Conservation (phyloP, 1,140 invertebrate species). For the Drosophila paulistorum region DNA sequence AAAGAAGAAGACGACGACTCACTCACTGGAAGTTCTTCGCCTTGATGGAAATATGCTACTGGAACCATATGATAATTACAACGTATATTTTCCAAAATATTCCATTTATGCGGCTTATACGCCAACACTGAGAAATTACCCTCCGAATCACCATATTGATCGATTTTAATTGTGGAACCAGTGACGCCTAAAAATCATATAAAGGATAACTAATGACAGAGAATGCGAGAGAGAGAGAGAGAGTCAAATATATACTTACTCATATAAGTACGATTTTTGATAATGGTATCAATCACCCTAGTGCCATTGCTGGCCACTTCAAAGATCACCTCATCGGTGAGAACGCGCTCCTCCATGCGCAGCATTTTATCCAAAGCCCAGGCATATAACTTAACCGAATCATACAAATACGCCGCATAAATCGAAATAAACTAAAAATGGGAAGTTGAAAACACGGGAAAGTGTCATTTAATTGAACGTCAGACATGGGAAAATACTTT, state of each 20-base stretch:
- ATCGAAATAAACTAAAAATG: slow-evolving; percentile 91
- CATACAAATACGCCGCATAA: slow-evolving; percentile 97
- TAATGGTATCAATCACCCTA: slow-evolving; percentile 90
- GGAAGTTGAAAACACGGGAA: neutral
- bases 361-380: slow-evolving; percentile 91
- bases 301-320: slow-evolving; percentile 91
- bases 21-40: slow-evolving; percentile 89
- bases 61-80: slow-evolving; percentile 91
- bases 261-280: slow-evolving; percentile 89
- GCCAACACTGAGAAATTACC: slow-evolving; percentile 98
- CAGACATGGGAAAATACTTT: neutral
- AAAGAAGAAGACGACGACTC: slow-evolving; percentile 84
- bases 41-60: slow-evolving; percentile 91
- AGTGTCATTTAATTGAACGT: neutral
- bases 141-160: slow-evolving; percentile 96
- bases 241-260: slow-evolving; percentile 85
- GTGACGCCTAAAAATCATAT: slow-evolving; percentile 89
- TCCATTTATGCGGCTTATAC: slow-evolving; percentile 85
- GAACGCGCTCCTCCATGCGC: slow-evolving; percentile 84
- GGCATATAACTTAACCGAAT: slow-evolving; percentile 96
- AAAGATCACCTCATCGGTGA: slow-evolving; percentile 87
- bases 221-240: too few species aligned
- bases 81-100: slow-evolving; percentile 85
- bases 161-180: slow-evolving; percentile 94
- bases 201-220: too few species aligned